These are phyloP conservation scores for Bellardia bayeri DNA, from an alignment of 2,888 invertebrate species.

Conservation along the genomic window DNA sequence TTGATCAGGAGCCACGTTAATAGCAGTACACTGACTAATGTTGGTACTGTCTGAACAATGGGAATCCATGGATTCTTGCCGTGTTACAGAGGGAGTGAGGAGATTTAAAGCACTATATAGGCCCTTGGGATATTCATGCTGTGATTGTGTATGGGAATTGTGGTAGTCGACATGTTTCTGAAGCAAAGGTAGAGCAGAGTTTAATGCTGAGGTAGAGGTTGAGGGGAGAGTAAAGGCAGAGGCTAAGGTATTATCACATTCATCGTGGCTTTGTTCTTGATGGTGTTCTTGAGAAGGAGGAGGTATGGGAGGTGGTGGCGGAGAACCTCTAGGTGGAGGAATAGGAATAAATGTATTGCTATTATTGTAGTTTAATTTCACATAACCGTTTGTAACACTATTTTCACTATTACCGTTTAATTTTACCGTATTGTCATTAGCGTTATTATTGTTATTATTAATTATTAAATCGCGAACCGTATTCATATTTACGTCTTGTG, in stretches of 20 bases:
- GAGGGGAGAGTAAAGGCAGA: constrained; percentile 18
- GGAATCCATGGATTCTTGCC: constrained; percentile 87
- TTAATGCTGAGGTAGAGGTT: constrained; percentile 29
- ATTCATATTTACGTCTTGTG: constrained; percentile 79
- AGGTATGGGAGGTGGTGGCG: constrained; percentile 67
- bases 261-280: constrained; percentile 27
- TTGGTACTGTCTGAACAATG: constrained; percentile 87
- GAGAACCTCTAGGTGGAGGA: constrained; percentile 49
- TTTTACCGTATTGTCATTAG: constrained; percentile 59
- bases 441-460: constrained; percentile 63
- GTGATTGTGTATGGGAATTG: constrained; percentile 57
- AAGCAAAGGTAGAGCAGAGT: constrained; percentile 63
- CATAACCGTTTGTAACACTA: constrained; percentile 66
- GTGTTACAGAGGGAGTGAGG: constrained; percentile 75
- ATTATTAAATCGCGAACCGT: constrained; percentile 82
- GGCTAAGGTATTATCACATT: constrained; percentile 26
- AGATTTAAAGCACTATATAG: constrained; percentile 43
- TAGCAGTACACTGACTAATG: constrained; percentile 89
- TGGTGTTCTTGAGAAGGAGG: constrained; percentile 57
- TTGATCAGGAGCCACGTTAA: constrained; percentile 79
- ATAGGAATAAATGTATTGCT: constrained; percentile 59
- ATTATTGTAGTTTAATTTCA: constrained; percentile 52
- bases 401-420: constrained; percentile 71
- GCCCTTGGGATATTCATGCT: constrained; percentile 39
- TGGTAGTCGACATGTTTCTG: constrained; percentile 59